phyloP scores from a whole-genome alignment of 2,888 invertebrate genomes.

The Netelia fuscicornis region DNA sequence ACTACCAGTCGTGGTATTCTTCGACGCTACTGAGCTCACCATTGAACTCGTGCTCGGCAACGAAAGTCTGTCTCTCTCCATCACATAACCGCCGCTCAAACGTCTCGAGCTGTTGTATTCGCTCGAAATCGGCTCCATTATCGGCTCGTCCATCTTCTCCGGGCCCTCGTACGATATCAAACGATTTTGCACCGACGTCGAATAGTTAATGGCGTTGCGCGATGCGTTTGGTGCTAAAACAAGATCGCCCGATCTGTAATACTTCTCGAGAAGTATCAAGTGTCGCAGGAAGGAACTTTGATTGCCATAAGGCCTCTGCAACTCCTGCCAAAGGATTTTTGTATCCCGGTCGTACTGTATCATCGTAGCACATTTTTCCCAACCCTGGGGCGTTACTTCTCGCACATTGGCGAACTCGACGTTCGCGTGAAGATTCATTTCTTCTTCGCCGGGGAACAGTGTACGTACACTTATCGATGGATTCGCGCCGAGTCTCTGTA shows the following conservation, averaged over 20 bases:
- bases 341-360: conserved; percentile 94
- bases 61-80: conserved; percentile 78
- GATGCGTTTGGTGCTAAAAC: conserved; percentile 90
- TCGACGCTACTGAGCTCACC: conserved; percentile 46
- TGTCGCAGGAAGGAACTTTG: conserved; percentile 94
- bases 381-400: conserved; percentile 92
- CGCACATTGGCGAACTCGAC: conserved; percentile 90
- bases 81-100: conserved; percentile 81
- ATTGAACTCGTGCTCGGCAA: conserved; percentile 72
- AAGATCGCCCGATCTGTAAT: conserved; percentile 92
- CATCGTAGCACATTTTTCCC: conserved; percentile 92
- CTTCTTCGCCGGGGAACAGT: conserved; percentile 93
- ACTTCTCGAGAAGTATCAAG: conserved; percentile 92
- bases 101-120: conserved; percentile 80
- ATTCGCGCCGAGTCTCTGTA: conserved; percentile 90
- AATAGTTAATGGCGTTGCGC: conserved; percentile 91
- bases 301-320: conserved; percentile 95
- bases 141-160: conserved; percentile 82
- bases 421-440: conserved; percentile 91
- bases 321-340: conserved; percentile 91
- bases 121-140: conserved; percentile 78
- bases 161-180: conserved; percentile 90
- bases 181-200: conserved; percentile 92
- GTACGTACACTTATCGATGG: conserved; percentile 94
- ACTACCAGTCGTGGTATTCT: conserved; percentile 23